Evolutionary conservation across 1,140 invertebrate species (phyloP), one percentile per base, ranked within the genome.

Genomic region (Luehdorfia chinensis): DNA sequence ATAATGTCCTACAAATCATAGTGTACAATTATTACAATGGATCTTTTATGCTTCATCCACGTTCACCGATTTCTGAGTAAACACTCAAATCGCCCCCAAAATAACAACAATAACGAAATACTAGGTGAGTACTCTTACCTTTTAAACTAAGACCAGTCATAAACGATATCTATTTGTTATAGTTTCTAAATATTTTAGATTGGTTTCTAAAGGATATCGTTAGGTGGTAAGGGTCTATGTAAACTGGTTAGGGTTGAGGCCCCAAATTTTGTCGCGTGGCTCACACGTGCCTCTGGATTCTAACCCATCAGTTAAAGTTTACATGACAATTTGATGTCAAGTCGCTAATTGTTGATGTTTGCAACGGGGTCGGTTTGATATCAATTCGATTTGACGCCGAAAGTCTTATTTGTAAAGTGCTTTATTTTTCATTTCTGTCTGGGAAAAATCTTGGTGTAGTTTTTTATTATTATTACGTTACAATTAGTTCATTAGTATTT

Each of bases 321-420:
- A 62, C 55, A 70, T 65, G 62, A 65, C 61, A 66, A 65, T 74
- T 54, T 64, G 66, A 64, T 62, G 68, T 69, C 58, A 69, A 54
- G 43, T 56, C 51, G 57, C 61, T 73, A 75, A 73, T 76, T 71
- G 62, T 60, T 61, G 53, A 65, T 32, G 54, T 44, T 50, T 52
- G 51, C 53, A 44, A 46, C 41, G 28, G 32, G 39, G 47, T 54
- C 11, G 41, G 39, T 54, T 30, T 31, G 34, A 1, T 30, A 48
- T 30, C 18, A 37, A 30, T 9, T 43, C 14, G 27, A 18, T 43
- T 43, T 43, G 27, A 11, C 15, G 4, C 15, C 25, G 14, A n/a
- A 30, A n/a, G n/a, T n/a, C n/a, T n/a, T n/a, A n/a, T n/a, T n/a
- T 23, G 34, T 37, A 23, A 37, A 36, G 11, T 37, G 18, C 11